A percentile compares a stretch with the other conserved stretches of the same genome.
Evolutionary conservation across 2,797 vertebrate genomes (phyloP).

Genomic region (Diceros bicornis): DNA sequence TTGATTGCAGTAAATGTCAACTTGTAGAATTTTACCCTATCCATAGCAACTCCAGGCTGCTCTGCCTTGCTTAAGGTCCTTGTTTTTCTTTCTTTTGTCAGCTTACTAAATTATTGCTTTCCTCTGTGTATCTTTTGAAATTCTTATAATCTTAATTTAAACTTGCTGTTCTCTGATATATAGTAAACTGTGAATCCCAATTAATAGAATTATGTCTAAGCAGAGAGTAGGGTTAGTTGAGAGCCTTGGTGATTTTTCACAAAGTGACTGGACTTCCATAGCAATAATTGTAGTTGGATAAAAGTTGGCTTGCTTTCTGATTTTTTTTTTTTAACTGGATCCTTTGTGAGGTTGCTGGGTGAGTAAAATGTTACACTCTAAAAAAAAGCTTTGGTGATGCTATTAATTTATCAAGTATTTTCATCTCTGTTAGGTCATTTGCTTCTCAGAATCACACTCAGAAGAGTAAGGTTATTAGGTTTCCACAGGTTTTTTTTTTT

Average conservation of each 20-base stretch:
- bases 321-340: not conserved
- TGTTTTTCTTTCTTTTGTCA: not conserved
- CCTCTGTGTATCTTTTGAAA: not conserved
- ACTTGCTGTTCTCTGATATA: conserved; percentile 33
- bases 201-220: conserved; percentile 14
- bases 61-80: not conserved
- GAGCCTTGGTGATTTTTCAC: conserved; percentile 38
- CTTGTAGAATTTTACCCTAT: conserved; percentile 39
- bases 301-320: conserved; percentile 10
- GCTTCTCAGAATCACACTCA: not conserved
- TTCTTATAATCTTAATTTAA: not conserved
- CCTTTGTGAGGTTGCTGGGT: not conserved
- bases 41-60: not conserved
- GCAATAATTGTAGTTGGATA: not conserved
- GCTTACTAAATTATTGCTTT: not conserved
- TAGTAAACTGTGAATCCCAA: not conserved
- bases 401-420: not conserved
- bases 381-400: not conserved
- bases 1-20: not conserved
- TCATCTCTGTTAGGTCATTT: not conserved
- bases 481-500: conserved; percentile 27
- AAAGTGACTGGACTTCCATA: not conserved
- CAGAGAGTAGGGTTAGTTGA: not conserved
- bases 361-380: not conserved
- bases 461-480: not conserved